phyloP scores from a whole-genome alignment of 2,888 invertebrate species.

The Aspidiotus destructor region DNA sequence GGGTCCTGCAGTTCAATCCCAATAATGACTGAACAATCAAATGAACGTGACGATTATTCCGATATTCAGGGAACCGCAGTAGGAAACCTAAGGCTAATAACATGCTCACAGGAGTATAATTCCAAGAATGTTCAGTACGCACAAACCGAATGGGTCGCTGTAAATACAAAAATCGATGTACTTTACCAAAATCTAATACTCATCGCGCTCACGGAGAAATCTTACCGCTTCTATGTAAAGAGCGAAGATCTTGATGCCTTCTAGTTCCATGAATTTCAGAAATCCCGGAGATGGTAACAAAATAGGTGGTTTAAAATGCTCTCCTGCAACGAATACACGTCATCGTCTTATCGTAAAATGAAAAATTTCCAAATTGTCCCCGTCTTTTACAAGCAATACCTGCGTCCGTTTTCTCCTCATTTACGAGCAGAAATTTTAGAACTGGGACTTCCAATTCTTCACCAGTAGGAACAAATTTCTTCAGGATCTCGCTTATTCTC shows the following conservation, averaged over 20 bases:
- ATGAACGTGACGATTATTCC: background rate
- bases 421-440: background rate
- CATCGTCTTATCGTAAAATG: too few species aligned
- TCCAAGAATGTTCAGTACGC: too few species aligned
- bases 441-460: background rate
- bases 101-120: background rate
- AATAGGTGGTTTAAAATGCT: too few species aligned
- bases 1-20: too few species aligned
- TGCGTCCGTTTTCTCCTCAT: background rate
- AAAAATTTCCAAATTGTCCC: too few species aligned
- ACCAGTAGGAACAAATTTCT: background rate
- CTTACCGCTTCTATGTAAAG: background rate
- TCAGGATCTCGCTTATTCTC: background rate
- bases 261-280: background rate
- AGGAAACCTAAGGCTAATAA: background rate
- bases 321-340: too few species aligned
- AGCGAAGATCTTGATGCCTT: background rate
- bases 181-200: too few species aligned
- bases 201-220: background rate
- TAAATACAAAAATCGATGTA: too few species aligned
- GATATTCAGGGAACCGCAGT: background rate
- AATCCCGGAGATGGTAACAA: background rate
- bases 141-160: too few species aligned
- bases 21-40: too few species aligned
- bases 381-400: too few species aligned